phyloP scores from a whole-genome alignment of 2,888 invertebrate species.

The Rhingia campestris region DNA sequence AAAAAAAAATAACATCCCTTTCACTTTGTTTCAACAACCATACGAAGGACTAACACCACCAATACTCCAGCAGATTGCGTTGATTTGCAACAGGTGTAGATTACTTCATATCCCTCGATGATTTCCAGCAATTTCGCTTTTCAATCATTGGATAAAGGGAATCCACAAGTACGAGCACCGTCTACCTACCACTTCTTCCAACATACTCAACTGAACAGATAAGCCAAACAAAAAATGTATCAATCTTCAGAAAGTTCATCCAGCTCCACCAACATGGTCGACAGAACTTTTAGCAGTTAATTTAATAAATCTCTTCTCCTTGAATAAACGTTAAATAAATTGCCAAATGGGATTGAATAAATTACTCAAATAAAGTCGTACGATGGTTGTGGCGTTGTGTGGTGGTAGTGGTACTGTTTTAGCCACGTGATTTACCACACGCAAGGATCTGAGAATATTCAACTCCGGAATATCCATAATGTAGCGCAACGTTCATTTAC shows the following conservation, averaged over 20 bases:
- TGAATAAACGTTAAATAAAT: constrained; percentile 73
- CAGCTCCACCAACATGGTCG: constrained; percentile 23
- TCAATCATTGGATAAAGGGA: background rate
- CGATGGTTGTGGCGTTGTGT: background rate
- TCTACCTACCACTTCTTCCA: background rate
- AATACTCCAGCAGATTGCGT: constrained; percentile 7
- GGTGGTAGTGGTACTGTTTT: constrained; percentile 24
- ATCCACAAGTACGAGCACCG: background rate
- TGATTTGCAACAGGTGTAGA: constrained; percentile 35
- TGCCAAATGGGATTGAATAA: constrained; percentile 73
- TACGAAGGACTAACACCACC: constrained; percentile 18
- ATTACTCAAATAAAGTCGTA: constrained; percentile 55
- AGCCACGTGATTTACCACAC: constrained; percentile 70
- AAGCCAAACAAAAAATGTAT: constrained; percentile 10
- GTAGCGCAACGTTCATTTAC: constrained; percentile 52
- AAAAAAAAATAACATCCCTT: too few species aligned
- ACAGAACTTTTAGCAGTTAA: constrained; percentile 71
- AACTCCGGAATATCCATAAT: constrained; percentile 59
- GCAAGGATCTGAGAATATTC: constrained; percentile 58
- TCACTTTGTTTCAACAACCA: background rate
- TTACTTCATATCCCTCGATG: constrained; percentile 3
- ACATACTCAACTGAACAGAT: constrained; percentile 13
- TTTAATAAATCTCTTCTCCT: constrained; percentile 73
- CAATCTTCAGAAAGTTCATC: constrained; percentile 49
- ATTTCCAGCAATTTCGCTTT: background rate